Conservation (phyloP, 2,113 vertebrate genomes). For the Lota lota region DNA sequence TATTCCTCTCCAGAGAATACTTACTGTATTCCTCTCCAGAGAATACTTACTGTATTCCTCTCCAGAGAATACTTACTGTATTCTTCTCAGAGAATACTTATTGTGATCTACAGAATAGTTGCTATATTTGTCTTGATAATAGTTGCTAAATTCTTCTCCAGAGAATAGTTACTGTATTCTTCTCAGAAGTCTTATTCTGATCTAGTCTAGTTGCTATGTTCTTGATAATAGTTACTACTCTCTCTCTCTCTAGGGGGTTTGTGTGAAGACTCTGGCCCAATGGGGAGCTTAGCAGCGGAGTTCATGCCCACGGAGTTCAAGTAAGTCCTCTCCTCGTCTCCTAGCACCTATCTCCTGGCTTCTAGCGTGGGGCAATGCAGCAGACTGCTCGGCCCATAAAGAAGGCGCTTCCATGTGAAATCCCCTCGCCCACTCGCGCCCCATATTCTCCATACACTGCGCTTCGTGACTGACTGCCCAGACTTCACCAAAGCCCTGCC, state of each 20-base stretch:
- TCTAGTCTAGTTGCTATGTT: not conserved
- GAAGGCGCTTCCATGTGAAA: not conserved
- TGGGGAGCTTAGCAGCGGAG: conserved; percentile 84
- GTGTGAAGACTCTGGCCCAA: conserved; percentile 57
- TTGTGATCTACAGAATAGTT: no score
- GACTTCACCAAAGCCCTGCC: not conserved
- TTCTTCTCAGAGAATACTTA: no score
- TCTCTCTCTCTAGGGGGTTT: conserved; percentile 63
- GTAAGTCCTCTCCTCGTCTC: conserved; percentile 57
- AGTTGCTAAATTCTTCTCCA: no score
- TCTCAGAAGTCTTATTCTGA: no score
- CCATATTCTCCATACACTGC: conserved; percentile 2
- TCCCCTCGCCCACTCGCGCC: conserved; percentile 5
- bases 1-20: no score
- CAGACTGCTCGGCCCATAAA: not conserved
- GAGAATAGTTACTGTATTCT: no score
- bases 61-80: no score
- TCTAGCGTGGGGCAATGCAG: not conserved
- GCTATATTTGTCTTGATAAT: no score
- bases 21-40: no score
- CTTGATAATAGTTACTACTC: not conserved
- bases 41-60: no score
- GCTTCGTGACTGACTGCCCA: conserved; percentile 1
- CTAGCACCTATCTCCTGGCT: not conserved
- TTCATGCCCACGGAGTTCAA: conserved; percentile 87